phyloP scores from a whole-genome alignment of 2,888 invertebrate species.

The Deroplatys truncata region DNA sequence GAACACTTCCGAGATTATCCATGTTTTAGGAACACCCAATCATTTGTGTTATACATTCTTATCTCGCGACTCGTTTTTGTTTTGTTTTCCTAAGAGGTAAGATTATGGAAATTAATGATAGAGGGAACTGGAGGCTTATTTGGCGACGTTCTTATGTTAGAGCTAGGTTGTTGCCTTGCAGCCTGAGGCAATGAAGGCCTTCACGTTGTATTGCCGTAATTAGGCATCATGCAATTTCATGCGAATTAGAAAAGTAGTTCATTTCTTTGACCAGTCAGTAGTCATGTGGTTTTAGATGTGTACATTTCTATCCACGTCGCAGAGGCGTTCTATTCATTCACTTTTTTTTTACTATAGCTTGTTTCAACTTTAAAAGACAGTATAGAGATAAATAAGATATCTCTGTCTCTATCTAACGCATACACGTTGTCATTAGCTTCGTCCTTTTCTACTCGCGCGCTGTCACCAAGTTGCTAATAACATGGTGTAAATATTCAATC shows the following conservation, averaged over 20 bases:
- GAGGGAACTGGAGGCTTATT: not conserved
- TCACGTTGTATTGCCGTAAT: not conserved
- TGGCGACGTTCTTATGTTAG: not conserved
- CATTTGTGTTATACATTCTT: not conserved
- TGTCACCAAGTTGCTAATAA: too few species aligned
- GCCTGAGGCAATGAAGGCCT: not conserved
- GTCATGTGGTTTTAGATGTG: not conserved
- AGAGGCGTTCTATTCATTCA: not conserved
- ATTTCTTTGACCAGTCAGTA: not conserved
- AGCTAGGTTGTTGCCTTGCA: not conserved
- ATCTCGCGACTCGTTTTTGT: not conserved
- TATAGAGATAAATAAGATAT: too few species aligned
- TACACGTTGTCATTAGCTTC: too few species aligned
- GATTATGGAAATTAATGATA: conserved; percentile 4
- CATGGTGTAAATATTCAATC: too few species aligned
- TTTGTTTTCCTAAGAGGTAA: not conserved
- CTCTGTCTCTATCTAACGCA: too few species aligned
- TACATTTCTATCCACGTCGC: not conserved
- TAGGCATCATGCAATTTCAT: conserved; percentile 11
- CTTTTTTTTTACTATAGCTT: not conserved
- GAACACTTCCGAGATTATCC: not conserved
- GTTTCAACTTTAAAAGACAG: too few species aligned
- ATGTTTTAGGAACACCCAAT: not conserved
- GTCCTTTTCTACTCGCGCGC: too few species aligned
- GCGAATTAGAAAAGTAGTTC: conserved; percentile 7